Percentiles rank a stretch among this genome's conserved stretches.
Evolutionary conservation across 2,113 vertebrate species (phyloP).

Genomic region (Eupsittula cactorum): DNA sequence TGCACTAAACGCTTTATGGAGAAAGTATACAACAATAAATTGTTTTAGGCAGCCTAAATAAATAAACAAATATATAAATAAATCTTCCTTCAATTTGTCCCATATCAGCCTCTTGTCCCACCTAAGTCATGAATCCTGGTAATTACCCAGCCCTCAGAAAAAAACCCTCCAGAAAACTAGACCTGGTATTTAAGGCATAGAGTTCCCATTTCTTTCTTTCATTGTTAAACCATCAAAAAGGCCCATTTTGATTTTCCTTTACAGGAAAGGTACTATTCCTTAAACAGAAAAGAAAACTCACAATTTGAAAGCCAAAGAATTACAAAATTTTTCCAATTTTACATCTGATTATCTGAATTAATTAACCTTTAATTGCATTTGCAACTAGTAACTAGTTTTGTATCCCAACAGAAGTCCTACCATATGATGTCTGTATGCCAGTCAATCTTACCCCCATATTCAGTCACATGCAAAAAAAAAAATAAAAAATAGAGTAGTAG

Average conservation of each 20-base stretch:
- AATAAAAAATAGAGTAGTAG: not conserved
- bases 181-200: not conserved
- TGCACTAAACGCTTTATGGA: not conserved
- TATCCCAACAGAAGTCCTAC: slow-evolving; percentile 36
- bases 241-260: not conserved
- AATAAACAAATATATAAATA: not conserved
- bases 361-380: slow-evolving; percentile 52
- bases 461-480: not conserved
- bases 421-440: slow-evolving; percentile 33
- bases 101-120: not conserved
- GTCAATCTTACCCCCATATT: not conserved
- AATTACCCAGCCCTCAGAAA: not conserved
- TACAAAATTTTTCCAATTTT: not conserved
- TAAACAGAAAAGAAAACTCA: not conserved
- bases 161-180: not conserved
- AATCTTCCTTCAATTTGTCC: not conserved
- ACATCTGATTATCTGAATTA: slow-evolving; percentile 27
- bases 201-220: not conserved
- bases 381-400: slow-evolving; percentile 2
- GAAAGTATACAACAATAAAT: not conserved
- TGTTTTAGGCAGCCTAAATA: not conserved
- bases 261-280: not conserved
- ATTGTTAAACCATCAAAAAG: not conserved
- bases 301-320: not conserved
- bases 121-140: not conserved